A percentile compares a stretch with the other conserved stretches of the same genome.
Evolutionary conservation across 2,113 vertebrate species (phyloP).

Genomic region (Neolamprologus cancellatus): DNA sequence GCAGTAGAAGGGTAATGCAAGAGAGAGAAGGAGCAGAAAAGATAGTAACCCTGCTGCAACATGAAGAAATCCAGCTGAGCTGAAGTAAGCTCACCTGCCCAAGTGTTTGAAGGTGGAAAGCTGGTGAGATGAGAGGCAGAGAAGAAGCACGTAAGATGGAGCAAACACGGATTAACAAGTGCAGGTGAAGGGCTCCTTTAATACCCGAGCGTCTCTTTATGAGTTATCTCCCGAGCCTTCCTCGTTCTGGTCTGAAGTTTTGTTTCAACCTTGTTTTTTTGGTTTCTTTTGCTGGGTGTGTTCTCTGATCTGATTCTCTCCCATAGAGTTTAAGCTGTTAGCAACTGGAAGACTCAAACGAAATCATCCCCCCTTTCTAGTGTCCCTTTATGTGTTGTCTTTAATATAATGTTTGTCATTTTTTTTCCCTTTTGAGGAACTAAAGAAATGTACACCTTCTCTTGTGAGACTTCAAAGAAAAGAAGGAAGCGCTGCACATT

Average conservation of each 20-base stretch:
- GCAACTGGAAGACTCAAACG: neutral
- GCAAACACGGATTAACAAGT: neutral
- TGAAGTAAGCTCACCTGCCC: neutral
- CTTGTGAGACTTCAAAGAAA: neutral
- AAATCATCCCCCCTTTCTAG: neutral
- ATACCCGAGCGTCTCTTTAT: neutral
- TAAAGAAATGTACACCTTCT: neutral
- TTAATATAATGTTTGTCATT: neutral
- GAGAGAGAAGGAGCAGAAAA: neutral
- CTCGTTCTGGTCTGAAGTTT: neutral
- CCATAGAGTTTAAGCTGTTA: neutral
- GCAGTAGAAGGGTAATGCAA: constrained; percentile 17
- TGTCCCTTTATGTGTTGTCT: neutral
- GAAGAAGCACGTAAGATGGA: neutral
- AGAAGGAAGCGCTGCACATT: neutral
- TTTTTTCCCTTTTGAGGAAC: neutral
- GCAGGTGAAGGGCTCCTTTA: neutral
- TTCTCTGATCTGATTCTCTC: neutral
- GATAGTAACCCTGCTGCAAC: constrained; percentile 10
- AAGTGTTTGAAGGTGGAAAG: neutral
- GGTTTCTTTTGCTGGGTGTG: neutral
- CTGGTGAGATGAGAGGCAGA: neutral
- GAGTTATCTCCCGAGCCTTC: neutral
- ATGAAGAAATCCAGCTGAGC: constrained; percentile 12
- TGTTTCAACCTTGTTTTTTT: neutral